Conservation (phyloP, 2,113 vertebrate species). For the Alosa alosa region DNA sequence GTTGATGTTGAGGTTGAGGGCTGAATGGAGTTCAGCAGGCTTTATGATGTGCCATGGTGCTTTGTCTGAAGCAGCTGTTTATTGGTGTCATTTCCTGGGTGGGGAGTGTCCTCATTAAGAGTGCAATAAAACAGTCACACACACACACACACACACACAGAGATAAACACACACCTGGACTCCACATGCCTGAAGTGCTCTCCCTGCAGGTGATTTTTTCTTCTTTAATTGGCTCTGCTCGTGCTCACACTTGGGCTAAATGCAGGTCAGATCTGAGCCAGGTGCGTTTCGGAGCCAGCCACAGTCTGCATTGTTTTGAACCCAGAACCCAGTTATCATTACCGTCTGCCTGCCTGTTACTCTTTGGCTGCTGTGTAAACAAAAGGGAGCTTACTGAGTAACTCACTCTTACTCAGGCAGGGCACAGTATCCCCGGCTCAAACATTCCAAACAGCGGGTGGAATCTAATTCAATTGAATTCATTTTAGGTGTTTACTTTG, state of each 20-base stretch:
- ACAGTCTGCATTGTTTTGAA: background rate
- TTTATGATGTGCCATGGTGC: background rate
- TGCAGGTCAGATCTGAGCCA: background rate
- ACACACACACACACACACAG: background rate
- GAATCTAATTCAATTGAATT: background rate
- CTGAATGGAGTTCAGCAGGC: background rate
- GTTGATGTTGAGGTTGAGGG: background rate
- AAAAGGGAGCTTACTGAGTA: constrained; percentile 3
- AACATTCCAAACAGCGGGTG: background rate
- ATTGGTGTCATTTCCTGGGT: constrained; percentile 10
- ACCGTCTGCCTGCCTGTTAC: background rate
- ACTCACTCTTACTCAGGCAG: background rate
- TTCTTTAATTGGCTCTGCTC: background rate
- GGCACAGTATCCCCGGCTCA: background rate
- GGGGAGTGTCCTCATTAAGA: background rate
- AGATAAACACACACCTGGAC: background rate
- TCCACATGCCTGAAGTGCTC: background rate
- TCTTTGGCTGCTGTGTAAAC: constrained; percentile 28
- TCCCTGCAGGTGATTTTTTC: background rate
- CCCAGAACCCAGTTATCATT: background rate
- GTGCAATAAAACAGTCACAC: background rate
- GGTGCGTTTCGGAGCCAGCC: background rate
- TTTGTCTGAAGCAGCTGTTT: background rate
- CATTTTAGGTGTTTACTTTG: background rate
- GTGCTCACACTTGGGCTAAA: background rate